Evolutionary conservation across 2,888 invertebrate species (phyloP).

Genomic region (Agrochola circellaris): DNA sequence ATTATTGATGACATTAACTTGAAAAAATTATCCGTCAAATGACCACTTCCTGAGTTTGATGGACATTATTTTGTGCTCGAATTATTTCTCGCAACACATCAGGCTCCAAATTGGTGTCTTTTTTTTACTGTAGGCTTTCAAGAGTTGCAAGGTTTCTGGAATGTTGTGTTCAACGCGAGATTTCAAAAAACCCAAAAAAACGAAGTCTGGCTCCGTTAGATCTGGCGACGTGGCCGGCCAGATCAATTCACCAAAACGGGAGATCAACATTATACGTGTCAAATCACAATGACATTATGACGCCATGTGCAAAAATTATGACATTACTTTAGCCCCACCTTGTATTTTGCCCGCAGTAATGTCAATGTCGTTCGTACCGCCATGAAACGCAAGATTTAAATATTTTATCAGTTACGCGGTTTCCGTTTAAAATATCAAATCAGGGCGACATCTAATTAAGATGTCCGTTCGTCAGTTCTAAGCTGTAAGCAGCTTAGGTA

Average conservation of each 20-base stretch:
- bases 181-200: neutral
- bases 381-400: neutral
- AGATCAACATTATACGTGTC: neutral
- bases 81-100: neutral
- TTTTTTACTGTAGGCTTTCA: neutral
- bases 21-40: neutral
- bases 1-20: no score
- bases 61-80: neutral
- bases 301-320: neutral
- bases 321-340: neutral
- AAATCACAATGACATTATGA: neutral
- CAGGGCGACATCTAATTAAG: slow-evolving; percentile 27
- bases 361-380: neutral
- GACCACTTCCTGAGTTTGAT: neutral
- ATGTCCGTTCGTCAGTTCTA: slow-evolving; percentile 3
- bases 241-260: neutral
- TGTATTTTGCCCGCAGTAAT: neutral
- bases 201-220: neutral
- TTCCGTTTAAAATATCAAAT: slow-evolving; percentile 11
- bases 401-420: no score
- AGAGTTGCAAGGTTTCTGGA: neutral
- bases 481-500: slow-evolving; percentile 14
- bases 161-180: neutral
- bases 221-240: no score
- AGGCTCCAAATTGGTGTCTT: neutral